Base-by-base conservation (phyloP, 2,113 vertebrate species). In the Antennarius striatus region DNA sequence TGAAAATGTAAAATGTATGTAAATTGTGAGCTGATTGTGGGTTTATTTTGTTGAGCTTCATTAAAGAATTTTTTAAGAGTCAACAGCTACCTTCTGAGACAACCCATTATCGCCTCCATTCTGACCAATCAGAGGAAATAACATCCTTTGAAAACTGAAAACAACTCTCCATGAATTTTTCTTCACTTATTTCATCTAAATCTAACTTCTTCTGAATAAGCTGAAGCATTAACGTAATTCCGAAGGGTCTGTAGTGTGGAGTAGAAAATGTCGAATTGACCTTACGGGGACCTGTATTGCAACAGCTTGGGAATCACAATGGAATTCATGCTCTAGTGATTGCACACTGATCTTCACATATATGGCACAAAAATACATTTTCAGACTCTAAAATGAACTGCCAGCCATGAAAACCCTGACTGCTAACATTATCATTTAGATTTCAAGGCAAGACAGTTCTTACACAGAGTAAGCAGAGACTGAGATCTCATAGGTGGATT, bases 241-340 rank as follows among this genome's bases (percentile, higher is more conserved):
- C 51, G 3, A 15, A 50, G 47, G 17, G 8, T 11, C 56, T 3
- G 28, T 4, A 16, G 3, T 59, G 28, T 40, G 16, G 15, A 15
- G 22, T 3, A 36, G 16, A 74, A 56, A 57, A 51, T 28, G 10
- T 5, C 40, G n/a, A 56, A 30, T 29, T 39, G 3, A 13, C 6
- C 8, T 46, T 39, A 8, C 42, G 13, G 68, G 32, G 17, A n/a
- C 9, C 62, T 57, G n/a, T 29, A 50, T 29, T 68, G 63, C 15
- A 46, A 17, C n/a, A 40, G 39, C 39, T 40, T 40, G 6, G 39
- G 39, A 22, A 22, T 22, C 22, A 22, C 1, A 22, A 22, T 22
- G 39, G 10, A 55, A 70, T 63, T 59, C 16, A 54, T 43, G 30
- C 58, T 32, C 45, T 17, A 29, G 46, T n/a, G 56, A 56, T 32